Evolutionary conservation across 2,888 invertebrate species (phyloP), one percentile per base, ranked within the genome.

Genomic region (Sesia bembeciformis): DNA sequence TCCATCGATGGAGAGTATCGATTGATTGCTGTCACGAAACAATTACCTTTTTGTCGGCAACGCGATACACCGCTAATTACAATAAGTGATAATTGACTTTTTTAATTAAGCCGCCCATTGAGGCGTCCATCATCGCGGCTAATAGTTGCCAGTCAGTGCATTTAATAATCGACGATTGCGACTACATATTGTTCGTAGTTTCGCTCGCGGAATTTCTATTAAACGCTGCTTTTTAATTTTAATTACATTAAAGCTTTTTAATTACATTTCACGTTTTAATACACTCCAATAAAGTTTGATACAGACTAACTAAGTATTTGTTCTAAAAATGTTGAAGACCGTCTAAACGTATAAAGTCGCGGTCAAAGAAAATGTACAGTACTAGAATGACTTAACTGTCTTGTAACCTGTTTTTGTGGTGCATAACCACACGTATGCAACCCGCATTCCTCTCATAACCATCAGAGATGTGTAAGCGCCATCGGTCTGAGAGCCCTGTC

Each of bases 131-230:
- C 85, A 83, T 67, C 69, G 69, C 72, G 65, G 72, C 74, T 76
- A 78, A 84, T 84, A 88, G 78, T 86, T 84, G 86, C 86, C 79
- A 85, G 89, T 87, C 89, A 88, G 86, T 81, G 78, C 78, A 74
- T 81, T 85, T 88, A 88, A 87, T 88, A 86, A 84, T 76, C 70
- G 71, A 61, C 65, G 66, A 23, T 62, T 66, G 57, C 63, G 64
- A 63, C 70, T 67, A 61, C 65, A 75, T 78, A 76, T 78, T 78
- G 73, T 69, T 74, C 71, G 65, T 76, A 78, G 78, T 77, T 81
- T 74, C 67, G 70, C 76, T 78, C 66, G 81, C 82, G 78, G 84
- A 84, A 86, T 85, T 81, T 76, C 72, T 74, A 79, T 81, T 80
- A 77, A 74, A 70, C 76, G 77, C 70, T 74, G 67, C 23, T 23